A percentile compares a stretch with the other conserved stretches of the same genome.
phyloP scores from a whole-genome alignment of 2,888 invertebrate genomes.

The Gymnoscelis rufifasciata region DNA sequence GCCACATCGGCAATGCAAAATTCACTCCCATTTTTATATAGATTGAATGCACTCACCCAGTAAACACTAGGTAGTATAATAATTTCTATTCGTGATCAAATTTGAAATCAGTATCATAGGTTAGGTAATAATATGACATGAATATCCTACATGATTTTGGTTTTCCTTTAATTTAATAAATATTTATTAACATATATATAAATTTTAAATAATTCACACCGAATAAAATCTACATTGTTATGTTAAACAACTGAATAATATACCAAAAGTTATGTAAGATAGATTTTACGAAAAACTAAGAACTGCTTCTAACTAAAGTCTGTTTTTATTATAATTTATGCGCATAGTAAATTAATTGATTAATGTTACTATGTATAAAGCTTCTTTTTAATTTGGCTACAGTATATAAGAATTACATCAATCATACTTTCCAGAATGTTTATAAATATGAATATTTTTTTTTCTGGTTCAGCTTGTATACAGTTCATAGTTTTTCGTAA shows the following conservation, averaged over 20 bases:
- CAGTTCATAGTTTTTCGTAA: conserved; percentile 4
- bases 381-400: too few species aligned
- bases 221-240: conserved; percentile 22
- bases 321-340: background rate
- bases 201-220: conserved; percentile 40
- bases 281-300: conserved; percentile 34
- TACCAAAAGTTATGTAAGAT: conserved; percentile 26
- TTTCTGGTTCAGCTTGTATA: too few species aligned
- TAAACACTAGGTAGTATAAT: conserved; percentile 75
- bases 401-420: too few species aligned
- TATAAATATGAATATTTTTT: too few species aligned
- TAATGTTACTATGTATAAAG: too few species aligned
- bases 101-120: conserved; percentile 76
- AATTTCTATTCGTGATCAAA: conserved; percentile 77
- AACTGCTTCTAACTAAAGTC: conserved; percentile 22
- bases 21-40: conserved; percentile 64
- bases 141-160: conserved; percentile 57
- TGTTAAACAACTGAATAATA: conserved; percentile 25
- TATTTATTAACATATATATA: conserved; percentile 34
- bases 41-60: conserved; percentile 71
- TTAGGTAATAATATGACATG: conserved; percentile 71
- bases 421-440: too few species aligned
- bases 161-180: conserved; percentile 49
- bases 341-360: too few species aligned
- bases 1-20: conserved; percentile 63